Evolutionary conservation across 2,888 invertebrate species (phyloP).

Genomic region (Noctua fimbriata): DNA sequence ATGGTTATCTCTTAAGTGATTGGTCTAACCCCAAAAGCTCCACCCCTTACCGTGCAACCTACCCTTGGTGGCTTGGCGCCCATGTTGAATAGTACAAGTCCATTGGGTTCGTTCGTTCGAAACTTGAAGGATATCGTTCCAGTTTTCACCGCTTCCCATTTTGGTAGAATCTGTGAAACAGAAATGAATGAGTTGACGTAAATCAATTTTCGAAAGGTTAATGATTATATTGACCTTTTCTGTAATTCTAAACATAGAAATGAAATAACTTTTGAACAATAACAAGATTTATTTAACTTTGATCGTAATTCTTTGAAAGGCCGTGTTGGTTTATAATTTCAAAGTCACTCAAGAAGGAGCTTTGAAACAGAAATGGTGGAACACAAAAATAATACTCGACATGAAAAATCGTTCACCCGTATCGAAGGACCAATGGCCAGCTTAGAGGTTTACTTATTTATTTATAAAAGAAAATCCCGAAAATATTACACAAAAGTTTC

Average conservation of each 20-base stretch:
- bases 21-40: constrained; percentile 88
- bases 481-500: constrained; percentile 25
- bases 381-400: constrained; percentile 9
- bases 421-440: constrained; percentile 7
- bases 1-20: constrained; percentile 77
- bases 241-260: constrained; percentile 10
- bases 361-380: constrained; percentile 6
- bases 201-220: background rate
- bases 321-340: constrained; percentile 4
- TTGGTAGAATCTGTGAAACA: constrained; percentile 94
- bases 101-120: constrained; percentile 98
- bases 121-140: constrained; percentile 98
- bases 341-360: constrained; percentile 5
- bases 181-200: constrained; percentile 31
- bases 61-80: constrained; percentile 94
- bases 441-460: constrained; percentile 28
- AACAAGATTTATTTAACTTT: background rate
- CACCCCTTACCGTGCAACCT: constrained; percentile 92
- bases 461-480: constrained; percentile 18
- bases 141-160: constrained; percentile 97
- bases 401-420: constrained; percentile 29
- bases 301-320: background rate
- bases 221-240: background rate
- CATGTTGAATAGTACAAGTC: constrained; percentile 97
- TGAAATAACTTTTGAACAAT: constrained; percentile 7